These are phyloP conservation scores for Bicyclus anynana DNA, from an alignment of 1,140 invertebrate species.

Conservation along the genomic window DNA sequence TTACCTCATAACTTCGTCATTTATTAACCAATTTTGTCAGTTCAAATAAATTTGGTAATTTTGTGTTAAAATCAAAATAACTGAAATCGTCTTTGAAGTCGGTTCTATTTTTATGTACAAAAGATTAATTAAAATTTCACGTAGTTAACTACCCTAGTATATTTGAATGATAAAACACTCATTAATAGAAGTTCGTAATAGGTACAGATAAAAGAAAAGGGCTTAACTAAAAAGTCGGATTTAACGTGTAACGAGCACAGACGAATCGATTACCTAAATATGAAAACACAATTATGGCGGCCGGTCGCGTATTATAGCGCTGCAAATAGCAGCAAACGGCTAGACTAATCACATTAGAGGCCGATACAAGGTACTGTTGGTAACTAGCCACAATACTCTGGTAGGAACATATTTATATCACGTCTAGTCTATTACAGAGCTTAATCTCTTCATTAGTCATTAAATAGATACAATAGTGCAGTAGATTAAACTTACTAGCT, in stretches of 20 bases:
- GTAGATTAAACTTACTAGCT: too few species aligned
- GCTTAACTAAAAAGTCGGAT: not conserved
- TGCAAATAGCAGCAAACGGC: constrained; percentile 46
- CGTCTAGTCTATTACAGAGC: not conserved
- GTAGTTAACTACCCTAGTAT: too few species aligned
- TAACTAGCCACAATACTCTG: constrained; percentile 20
- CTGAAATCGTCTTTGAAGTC: too few species aligned
- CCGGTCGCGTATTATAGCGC: constrained; percentile 49
- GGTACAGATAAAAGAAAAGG: too few species aligned
- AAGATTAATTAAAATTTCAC: too few species aligned
- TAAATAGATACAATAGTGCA: not conserved
- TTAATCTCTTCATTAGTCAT: not conserved
- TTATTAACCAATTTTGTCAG: too few species aligned
- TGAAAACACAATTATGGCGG: constrained; percentile 41
- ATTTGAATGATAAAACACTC: too few species aligned
- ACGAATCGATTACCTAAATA: constrained; percentile 41
- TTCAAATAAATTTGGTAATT: too few species aligned
- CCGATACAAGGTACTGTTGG: constrained; percentile 48
- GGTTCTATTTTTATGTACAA: too few species aligned
- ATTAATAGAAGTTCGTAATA: too few species aligned
- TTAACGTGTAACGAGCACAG: constrained; percentile 11
- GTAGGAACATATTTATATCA: not conserved
- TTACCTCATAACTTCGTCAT: too few species aligned
- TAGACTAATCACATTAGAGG: constrained; percentile 64
- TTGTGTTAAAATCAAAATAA: too few species aligned